Evolutionary conservation across 2,113 vertebrate genomes (phyloP), one percentile per base, ranked within the genome.

Genomic region (Procavia capensis): DNA sequence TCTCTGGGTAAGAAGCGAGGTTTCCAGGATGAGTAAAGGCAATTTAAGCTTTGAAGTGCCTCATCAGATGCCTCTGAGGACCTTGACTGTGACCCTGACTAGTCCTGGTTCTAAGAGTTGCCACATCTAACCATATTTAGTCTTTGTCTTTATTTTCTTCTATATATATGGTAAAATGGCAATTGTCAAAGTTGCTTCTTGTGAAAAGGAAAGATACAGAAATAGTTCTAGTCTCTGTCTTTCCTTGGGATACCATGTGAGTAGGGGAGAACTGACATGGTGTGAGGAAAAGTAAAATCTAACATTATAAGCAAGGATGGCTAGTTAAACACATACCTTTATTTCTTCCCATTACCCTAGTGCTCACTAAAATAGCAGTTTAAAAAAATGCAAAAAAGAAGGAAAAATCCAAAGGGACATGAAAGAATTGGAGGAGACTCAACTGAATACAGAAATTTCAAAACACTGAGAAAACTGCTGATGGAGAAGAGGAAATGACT

Each of bases 381-480:
- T 74, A 72, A 14, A 24, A 70, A 54, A 64, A 54, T 31, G 47
- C 39, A 43, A 91, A 78, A 78, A 94, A 83, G 10, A 57, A 47
- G n/a, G n/a, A 45, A 59, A 63, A 41, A 22, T 6, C 29, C 63
- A 91, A 50, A 89, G 43, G 68, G 50, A 36, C 25, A n/a, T 36
- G 64, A 82, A 20, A 45, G 13, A 91, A 66, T 22, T 92, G 68
- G 57, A 89, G 72, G 25, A 8, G 17, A n/a, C 4, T 85, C 75
- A 47, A 75, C 13, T 57, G 27, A 68, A 47, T 70, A 87, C 57
- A 79, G 86, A 64, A 82, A 84, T 96, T 95, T 87, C 93, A 34
- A 54, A 57, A 92, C 91, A 57, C 57, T 66, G 25, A 79, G 59
- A 83, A 93, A 86, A 36, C 47, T 66, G 50, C 85, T 75, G n/a